These are phyloP conservation scores for Sinocyclocheilus anshuiensis DNA, from an alignment of 2,113 vertebrate species.

Conservation along the genomic window DNA sequence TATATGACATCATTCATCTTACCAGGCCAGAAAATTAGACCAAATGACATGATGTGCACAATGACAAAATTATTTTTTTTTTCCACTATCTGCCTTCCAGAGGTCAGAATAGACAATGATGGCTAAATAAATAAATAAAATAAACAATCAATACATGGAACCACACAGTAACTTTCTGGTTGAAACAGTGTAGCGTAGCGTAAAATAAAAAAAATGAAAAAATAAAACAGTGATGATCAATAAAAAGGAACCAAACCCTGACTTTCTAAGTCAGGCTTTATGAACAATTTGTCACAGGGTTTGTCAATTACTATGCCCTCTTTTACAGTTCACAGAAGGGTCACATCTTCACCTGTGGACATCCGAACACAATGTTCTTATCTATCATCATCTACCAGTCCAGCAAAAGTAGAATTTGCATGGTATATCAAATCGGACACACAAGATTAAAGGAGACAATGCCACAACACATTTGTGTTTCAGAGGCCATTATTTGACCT, in stretches of 20 bases:
- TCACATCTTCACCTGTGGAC: conserved; percentile 33
- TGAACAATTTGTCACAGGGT: not conserved
- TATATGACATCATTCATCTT: not conserved
- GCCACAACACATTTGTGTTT: conserved; percentile 60
- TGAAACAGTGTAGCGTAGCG: too few relatives aligned
- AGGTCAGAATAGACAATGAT: not conserved
- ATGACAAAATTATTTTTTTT: too few relatives aligned
- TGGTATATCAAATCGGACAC: conserved; percentile 44
- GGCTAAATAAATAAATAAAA: not conserved
- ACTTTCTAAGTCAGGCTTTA: not conserved
- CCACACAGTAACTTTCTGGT: too few relatives aligned
- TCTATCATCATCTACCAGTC: conserved; percentile 26
- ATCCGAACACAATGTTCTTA: conserved; percentile 23
- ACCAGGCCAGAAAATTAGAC: not conserved
- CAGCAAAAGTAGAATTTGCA: conserved; percentile 38
- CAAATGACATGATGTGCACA: too few relatives aligned
- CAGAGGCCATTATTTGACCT: conserved; percentile 57
- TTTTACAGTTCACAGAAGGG: conserved; percentile 10
- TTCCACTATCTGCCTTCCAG: too few relatives aligned
- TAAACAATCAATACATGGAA: too few relatives aligned
- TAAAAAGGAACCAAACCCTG: not conserved
- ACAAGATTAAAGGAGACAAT: conserved; percentile 59
- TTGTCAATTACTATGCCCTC: conserved; percentile 18
- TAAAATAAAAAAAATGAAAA: not conserved
- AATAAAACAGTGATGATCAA: not conserved